Conservation (phyloP, 2,113 vertebrate species). For the Urocolius indicus region DNA sequence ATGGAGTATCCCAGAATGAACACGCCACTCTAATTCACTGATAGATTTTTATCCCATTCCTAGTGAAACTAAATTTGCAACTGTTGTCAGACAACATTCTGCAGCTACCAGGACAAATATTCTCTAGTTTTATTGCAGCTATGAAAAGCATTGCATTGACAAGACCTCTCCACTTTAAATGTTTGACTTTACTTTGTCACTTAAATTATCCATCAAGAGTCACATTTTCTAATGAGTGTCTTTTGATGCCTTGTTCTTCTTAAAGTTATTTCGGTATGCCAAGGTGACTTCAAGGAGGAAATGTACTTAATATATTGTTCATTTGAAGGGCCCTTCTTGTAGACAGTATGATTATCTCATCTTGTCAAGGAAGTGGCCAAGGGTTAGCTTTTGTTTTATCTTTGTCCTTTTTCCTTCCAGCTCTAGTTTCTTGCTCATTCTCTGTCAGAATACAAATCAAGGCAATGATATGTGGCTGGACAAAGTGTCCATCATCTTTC, state of each 20-base stretch:
- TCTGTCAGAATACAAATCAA: conserved; percentile 68
- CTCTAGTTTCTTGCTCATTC: conserved; percentile 34
- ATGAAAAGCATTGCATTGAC: conserved; percentile 19
- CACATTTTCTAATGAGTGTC: conserved; percentile 40
- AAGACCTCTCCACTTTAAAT: conserved; percentile 29
- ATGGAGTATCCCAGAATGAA: background rate
- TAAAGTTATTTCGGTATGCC: conserved; percentile 47
- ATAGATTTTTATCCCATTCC: background rate
- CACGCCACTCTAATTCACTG: background rate
- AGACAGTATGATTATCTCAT: conserved; percentile 56
- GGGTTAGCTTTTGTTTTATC: conserved; percentile 49
- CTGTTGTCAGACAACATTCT: background rate
- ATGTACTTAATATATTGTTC: conserved; percentile 62
- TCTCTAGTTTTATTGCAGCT: background rate
- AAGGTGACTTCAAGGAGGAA: conserved; percentile 58
- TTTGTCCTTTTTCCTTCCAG: conserved; percentile 34
- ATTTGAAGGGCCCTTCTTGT: conserved; percentile 57
- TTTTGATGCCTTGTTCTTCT: conserved; percentile 55
- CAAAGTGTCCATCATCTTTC: conserved; percentile 20
- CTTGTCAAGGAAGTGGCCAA: conserved; percentile 33
- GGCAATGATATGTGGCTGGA: conserved; percentile 18
- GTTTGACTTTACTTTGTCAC: conserved; percentile 53
- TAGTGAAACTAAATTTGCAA: background rate
- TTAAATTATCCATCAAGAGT: conserved; percentile 65
- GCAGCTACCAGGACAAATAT: background rate